A percentile compares a stretch with the other conserved stretches of the same genome.
Conservation (phyloP, 2,888 invertebrate species). For the Lutraria lutraria region DNA sequence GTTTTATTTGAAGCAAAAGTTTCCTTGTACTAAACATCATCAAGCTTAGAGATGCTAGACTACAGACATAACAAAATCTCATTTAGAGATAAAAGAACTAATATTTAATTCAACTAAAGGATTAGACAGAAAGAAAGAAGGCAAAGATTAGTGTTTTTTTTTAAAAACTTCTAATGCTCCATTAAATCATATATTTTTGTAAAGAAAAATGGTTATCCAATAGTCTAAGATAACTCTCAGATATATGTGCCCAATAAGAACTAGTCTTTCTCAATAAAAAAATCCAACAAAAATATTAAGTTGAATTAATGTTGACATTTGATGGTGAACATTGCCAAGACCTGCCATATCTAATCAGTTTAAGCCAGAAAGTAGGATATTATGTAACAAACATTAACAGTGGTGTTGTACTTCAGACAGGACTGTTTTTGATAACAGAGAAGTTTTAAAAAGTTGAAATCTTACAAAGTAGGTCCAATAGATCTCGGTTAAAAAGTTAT, state of each 20-base stretch:
- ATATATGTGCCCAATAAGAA: not conserved
- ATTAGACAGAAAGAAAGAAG: no score
- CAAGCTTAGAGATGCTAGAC: no score
- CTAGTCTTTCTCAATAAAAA: conserved; percentile 8
- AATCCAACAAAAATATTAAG: conserved; percentile 7
- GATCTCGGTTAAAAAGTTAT: not conserved
- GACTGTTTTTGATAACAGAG: not conserved
- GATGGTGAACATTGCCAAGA: not conserved
- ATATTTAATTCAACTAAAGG: no score
- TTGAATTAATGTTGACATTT: not conserved
- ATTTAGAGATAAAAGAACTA: no score
- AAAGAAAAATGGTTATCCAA: not conserved
- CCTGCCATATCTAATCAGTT: not conserved
- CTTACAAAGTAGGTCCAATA: not conserved
- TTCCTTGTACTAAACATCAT: no score
- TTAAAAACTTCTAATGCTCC: not conserved
- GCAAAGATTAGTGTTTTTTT: not conserved
- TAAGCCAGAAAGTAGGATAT: not conserved
- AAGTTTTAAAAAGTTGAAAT: conserved; percentile 4
- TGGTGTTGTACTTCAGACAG: not conserved
- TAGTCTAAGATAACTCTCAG: not conserved
- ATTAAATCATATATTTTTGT: not conserved
- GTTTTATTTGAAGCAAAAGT: no score
- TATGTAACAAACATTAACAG: conserved; percentile 18
- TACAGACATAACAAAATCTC: no score